phyloP scores from a whole-genome alignment of 1,140 invertebrate genomes.

The Polypedilum vanderplanki region DNA sequence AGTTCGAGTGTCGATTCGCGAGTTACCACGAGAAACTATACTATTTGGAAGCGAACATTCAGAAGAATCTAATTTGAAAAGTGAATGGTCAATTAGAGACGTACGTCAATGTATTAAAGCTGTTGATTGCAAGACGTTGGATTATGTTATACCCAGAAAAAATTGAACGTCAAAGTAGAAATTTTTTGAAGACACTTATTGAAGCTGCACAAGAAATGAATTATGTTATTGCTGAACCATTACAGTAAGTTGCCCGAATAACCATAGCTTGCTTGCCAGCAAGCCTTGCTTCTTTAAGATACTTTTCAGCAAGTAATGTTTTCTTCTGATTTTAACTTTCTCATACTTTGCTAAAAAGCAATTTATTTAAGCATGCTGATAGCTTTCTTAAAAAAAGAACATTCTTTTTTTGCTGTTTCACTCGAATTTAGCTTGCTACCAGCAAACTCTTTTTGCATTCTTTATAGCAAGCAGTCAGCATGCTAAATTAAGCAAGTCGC shows the following conservation, averaged over 20 bases:
- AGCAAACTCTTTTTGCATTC: no score
- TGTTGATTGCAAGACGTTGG: conserved; percentile 44
- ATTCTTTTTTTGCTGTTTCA: no score
- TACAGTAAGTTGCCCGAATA: neutral
- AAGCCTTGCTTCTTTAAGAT: no score
- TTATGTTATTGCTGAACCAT: neutral
- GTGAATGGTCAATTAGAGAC: neutral
- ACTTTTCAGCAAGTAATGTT: no score
- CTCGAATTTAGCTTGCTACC: no score
- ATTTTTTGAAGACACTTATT: conserved; percentile 45
- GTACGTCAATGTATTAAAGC: conserved; percentile 28
- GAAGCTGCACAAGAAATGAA: conserved; percentile 46
- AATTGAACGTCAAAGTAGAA: conserved; percentile 42
- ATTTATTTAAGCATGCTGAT: no score
- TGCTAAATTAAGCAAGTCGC: no score
- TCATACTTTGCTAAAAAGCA: no score
- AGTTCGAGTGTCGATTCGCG: conserved; percentile 53
- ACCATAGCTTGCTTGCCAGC: no score
- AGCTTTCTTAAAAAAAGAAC: no score
- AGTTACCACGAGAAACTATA: conserved; percentile 52
- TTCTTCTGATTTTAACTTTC: no score
- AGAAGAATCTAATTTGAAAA: conserved; percentile 29
- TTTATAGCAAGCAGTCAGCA: no score
- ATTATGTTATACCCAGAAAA: conserved; percentile 48
- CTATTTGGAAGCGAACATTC: conserved; percentile 40